Evolutionary conservation across 30 jellyfish, hydroid and myxozoan species (phyloP).

Genomic region (Rhopilema esculentum): DNA sequence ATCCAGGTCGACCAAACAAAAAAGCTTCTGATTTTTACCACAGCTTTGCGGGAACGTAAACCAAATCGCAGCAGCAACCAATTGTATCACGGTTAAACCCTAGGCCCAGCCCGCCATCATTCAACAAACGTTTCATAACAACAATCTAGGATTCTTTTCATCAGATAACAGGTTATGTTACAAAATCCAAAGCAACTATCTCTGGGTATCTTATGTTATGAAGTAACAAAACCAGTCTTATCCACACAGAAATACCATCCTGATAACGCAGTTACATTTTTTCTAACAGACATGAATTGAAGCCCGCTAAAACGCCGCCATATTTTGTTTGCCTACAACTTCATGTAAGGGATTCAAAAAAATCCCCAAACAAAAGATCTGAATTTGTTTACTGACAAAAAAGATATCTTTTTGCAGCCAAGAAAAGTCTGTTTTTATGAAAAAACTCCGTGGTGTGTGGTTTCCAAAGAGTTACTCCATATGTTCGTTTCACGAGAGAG

Average conservation of each 20-base stretch:
- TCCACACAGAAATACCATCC: too few relatives aligned
- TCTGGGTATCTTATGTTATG: too few relatives aligned
- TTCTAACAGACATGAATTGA: not conserved
- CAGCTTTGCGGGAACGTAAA: not conserved
- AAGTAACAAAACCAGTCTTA: not conserved
- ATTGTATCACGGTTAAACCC: not conserved
- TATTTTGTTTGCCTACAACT: constrained; percentile 25
- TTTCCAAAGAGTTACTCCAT: too few relatives aligned
- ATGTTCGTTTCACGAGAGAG: too few relatives aligned
- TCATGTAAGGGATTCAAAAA: constrained; percentile 25
- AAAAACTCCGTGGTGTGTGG: too few relatives aligned
- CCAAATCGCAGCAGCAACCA: not conserved
- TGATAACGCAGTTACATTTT: too few relatives aligned
- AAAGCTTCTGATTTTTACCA: not conserved
- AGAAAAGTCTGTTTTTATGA: too few relatives aligned
- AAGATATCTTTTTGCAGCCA: too few relatives aligned
- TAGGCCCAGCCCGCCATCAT: not conserved
- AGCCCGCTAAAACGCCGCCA: constrained; percentile 46
- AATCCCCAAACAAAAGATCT: too few relatives aligned
- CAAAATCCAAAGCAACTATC: not conserved
- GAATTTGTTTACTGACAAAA: not conserved
- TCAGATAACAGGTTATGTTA: not conserved
- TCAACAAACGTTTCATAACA: not conserved
- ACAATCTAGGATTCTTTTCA: not conserved
- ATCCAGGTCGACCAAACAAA: not conserved